These are phyloP conservation scores for Chymomyza costata DNA, from an alignment of 1,140 invertebrate genomes.

Conservation along the genomic window DNA sequence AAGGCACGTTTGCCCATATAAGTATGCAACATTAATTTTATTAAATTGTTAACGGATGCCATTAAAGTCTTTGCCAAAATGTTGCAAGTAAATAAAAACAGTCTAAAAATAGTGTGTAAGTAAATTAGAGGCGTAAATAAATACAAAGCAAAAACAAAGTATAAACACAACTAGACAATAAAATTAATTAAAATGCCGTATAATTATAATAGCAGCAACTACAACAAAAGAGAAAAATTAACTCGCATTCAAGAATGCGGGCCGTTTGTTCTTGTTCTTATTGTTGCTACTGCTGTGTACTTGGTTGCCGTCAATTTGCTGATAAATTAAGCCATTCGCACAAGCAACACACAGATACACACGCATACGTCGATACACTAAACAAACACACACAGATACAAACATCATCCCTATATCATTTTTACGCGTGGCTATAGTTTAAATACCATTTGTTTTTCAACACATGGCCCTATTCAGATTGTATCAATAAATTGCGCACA, in stretches of 20 bases:
- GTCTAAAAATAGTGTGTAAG: slow-evolving; percentile 57
- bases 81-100: slow-evolving; percentile 48
- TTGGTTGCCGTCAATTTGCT: too few species aligned
- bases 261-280: slow-evolving; percentile 31
- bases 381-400: not conserved
- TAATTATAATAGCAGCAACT: slow-evolving; percentile 16
- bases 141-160: not conserved
- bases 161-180: slow-evolving; percentile 63
- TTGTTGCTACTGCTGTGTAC: slow-evolving; percentile 35
- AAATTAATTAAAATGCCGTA: slow-evolving; percentile 64
- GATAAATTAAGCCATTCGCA: slow-evolving; percentile 58
- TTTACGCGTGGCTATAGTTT: too few species aligned
- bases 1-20: slow-evolving; percentile 45
- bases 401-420: too few species aligned
- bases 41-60: slow-evolving; percentile 29
- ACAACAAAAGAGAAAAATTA: slow-evolving; percentile 25
- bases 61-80: slow-evolving; percentile 9
- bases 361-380: too few species aligned
- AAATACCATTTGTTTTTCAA: too few species aligned
- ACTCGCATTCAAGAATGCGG: slow-evolving; percentile 41
- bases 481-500: too few species aligned
- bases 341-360: slow-evolving; percentile 11
- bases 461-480: too few species aligned
- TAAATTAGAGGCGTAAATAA: slow-evolving; percentile 44
- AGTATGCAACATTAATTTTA: slow-evolving; percentile 50